A percentile compares a stretch with the other conserved stretches of the same genome.
These are phyloP conservation scores for Anomalospiza imberbis DNA, from an alignment of 2,797 vertebrate genomes.

Conservation along the genomic window DNA sequence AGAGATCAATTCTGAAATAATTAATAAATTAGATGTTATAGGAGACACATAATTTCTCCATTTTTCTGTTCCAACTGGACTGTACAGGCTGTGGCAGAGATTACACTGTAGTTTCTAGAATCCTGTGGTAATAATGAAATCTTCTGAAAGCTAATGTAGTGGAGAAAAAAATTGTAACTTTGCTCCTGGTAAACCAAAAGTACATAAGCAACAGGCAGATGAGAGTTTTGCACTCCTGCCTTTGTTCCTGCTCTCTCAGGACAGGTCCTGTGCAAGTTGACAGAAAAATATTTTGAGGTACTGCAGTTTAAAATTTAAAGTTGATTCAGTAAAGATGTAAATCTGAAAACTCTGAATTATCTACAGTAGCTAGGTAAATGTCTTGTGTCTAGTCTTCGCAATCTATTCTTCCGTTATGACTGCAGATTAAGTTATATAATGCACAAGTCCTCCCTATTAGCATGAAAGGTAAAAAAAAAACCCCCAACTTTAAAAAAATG, in stretches of 20 bases:
- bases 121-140: not conserved
- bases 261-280: not conserved
- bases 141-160: not conserved
- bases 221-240: not conserved
- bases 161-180: not conserved
- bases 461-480: not conserved
- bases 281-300: not conserved
- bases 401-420: not conserved
- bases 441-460: not conserved
- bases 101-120: not conserved
- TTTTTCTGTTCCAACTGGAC: not conserved
- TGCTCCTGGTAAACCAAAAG: not conserved
- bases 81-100: not conserved
- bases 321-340: not conserved
- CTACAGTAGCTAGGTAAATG: not conserved
- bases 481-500: fast-evolving
- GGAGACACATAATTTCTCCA: not conserved
- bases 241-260: not conserved
- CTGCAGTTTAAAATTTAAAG: not conserved
- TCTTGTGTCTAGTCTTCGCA: fast-evolving
- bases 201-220: not conserved
- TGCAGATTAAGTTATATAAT: not conserved
- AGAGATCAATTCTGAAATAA: not conserved
- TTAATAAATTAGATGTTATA: not conserved
- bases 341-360: not conserved